phyloP scores from a whole-genome alignment of 2,888 invertebrate species.

The Holacanthella duospinosa region DNA sequence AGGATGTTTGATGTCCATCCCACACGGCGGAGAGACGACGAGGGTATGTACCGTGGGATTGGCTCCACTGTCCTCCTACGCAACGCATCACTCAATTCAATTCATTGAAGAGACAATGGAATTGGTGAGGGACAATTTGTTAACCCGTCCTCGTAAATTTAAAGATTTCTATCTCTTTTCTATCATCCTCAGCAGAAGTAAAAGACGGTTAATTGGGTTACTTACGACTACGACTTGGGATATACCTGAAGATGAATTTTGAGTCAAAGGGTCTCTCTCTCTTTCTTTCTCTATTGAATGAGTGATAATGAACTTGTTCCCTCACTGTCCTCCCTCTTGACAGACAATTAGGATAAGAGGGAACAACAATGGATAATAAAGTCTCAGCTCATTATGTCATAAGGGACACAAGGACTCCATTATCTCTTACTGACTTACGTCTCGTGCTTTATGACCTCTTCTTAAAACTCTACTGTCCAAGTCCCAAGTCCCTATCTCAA shows the following conservation, averaged over 20 bases:
- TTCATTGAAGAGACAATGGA: constrained; percentile 2
- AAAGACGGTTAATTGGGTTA: background rate
- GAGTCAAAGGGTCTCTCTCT: background rate
- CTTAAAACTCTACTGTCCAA: too few species aligned
- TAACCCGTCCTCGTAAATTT: background rate
- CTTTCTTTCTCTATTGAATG: background rate
- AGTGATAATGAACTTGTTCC: background rate
- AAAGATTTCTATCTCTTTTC: background rate
- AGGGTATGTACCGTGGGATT: too few species aligned
- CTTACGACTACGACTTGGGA: background rate
- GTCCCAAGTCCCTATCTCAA: too few species aligned
- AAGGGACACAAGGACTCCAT: background rate
- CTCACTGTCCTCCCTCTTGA: too few species aligned
- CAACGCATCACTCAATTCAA: background rate
- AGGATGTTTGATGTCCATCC: too few species aligned
- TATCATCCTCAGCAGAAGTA: background rate
- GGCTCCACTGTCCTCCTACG: background rate
- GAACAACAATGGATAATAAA: constrained; percentile 4
- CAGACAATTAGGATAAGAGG: background rate
- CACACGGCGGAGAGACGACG: background rate
- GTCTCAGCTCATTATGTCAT: constrained; percentile 3
- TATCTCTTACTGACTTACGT: background rate
- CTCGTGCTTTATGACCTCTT: background rate
- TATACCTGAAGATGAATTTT: background rate
- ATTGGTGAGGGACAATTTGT: background rate